phyloP scores from a whole-genome alignment of 2,888 invertebrate genomes.

The Neelides folsomi region DNA sequence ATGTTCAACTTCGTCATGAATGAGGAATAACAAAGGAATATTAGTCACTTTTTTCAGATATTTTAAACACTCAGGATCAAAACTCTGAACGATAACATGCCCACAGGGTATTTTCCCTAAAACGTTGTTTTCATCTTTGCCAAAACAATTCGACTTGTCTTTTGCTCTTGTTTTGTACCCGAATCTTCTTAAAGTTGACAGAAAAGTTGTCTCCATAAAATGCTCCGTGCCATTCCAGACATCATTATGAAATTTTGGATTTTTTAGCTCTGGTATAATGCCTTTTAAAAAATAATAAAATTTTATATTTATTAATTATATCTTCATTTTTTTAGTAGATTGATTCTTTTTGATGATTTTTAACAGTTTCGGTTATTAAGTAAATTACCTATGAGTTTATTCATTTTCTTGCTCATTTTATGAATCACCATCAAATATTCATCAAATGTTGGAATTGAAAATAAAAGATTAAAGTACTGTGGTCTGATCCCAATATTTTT shows the following conservation, averaged over 20 bases:
- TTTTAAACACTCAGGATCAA: slow-evolving; percentile 10
- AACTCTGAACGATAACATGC: slow-evolving; percentile 16
- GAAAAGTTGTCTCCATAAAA: slow-evolving; percentile 16
- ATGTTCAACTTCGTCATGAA: slow-evolving; percentile 10
- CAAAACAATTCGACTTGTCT: not conserved
- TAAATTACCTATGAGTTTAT: slow-evolving; percentile 13
- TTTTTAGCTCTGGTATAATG: slow-evolving; percentile 23
- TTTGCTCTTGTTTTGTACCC: slow-evolving; percentile 12
- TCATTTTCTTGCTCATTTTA: slow-evolving; percentile 13
- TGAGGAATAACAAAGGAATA: slow-evolving; percentile 12
- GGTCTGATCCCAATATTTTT: slow-evolving; percentile 22
- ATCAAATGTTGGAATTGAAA: slow-evolving; percentile 25
- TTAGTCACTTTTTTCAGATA: slow-evolving; percentile 10
- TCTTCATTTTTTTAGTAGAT: no score
- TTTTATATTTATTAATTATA: not conserved
- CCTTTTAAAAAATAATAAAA: slow-evolving; percentile 11
- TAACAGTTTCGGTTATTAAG: not conserved
- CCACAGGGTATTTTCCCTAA: slow-evolving; percentile 10
- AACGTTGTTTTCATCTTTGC: not conserved
- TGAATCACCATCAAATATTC: slow-evolving; percentile 22
- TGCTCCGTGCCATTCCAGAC: not conserved
- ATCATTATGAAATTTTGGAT: slow-evolving; percentile 15
- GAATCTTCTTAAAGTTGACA: slow-evolving; percentile 3
- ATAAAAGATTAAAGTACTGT: slow-evolving; percentile 20
- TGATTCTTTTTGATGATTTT: not conserved